phyloP scores from a whole-genome alignment of 2,888 invertebrate species.

The Bombylius major region DNA sequence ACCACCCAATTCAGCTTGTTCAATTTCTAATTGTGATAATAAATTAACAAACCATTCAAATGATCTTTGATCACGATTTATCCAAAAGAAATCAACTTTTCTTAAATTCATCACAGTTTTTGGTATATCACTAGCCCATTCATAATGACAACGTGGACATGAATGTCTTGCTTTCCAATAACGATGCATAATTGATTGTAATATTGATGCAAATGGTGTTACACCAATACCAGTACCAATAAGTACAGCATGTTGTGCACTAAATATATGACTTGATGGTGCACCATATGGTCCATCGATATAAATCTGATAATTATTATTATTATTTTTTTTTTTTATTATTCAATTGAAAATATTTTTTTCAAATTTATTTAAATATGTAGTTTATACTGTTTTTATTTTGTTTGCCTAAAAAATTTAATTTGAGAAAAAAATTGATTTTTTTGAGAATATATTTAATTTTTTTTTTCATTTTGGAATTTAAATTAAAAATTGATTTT shows the following conservation, averaged over 20 bases:
- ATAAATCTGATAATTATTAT: slow-evolving; percentile 51
- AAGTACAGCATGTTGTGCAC: slow-evolving; percentile 86
- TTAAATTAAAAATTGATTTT: no score
- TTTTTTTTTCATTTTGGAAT: no score
- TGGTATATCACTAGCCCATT: slow-evolving; percentile 73
- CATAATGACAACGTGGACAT: slow-evolving; percentile 76
- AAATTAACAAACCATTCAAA: slow-evolving; percentile 96
- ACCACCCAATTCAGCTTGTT: slow-evolving; percentile 76
- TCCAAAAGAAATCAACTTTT: slow-evolving; percentile 97
- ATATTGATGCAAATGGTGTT: slow-evolving; percentile 89
- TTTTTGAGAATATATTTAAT: no score
- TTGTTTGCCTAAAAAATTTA: no score
- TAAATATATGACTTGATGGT: slow-evolving; percentile 87
- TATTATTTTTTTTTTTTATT: not conserved
- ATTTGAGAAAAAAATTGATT: no score
- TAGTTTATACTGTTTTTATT: no score
- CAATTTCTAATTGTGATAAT: slow-evolving; percentile 83
- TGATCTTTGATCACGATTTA: slow-evolving; percentile 85
- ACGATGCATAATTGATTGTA: slow-evolving; percentile 86
- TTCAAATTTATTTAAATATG: no score
- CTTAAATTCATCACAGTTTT: slow-evolving; percentile 71
- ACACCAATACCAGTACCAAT: slow-evolving; percentile 94
- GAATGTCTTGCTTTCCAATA: slow-evolving; percentile 74
- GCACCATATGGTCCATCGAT: slow-evolving; percentile 94
- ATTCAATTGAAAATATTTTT: not conserved